These are phyloP conservation scores for Aegithalos caudatus DNA, from an alignment of 2,113 vertebrate genomes.

Conservation along the genomic window DNA sequence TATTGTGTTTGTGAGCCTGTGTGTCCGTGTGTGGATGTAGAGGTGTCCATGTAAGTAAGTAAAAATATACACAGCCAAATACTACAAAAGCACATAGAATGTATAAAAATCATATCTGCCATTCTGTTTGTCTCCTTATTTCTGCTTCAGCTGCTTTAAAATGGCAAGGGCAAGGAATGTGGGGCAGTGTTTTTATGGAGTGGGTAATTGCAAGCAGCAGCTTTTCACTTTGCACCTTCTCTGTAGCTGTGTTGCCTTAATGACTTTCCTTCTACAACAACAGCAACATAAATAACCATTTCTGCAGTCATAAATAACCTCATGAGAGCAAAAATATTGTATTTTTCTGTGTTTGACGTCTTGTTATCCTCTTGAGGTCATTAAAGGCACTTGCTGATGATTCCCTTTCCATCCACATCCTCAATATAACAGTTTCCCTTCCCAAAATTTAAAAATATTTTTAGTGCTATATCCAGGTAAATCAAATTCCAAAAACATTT, in stretches of 20 bases:
- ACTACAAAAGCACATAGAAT: not conserved
- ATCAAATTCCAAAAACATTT: not conserved
- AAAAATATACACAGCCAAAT: not conserved
- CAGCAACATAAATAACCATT: not conserved
- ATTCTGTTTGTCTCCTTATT: not conserved
- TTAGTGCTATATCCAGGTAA: not conserved
- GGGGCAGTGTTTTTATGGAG: not conserved
- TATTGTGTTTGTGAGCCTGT: not conserved
- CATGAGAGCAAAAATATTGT: not conserved
- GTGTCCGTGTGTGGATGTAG: not conserved
- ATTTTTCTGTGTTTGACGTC: not conserved
- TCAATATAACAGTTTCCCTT: not conserved
- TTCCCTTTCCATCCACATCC: not conserved
- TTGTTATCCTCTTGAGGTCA: not conserved
- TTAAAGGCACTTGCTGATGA: not conserved
- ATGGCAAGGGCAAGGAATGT: not conserved
- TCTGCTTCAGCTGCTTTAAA: not conserved
- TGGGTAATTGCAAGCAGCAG: not conserved
- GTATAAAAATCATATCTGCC: not conserved
- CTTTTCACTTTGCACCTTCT: not conserved
- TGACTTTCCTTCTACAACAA: not conserved
- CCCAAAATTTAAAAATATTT: not conserved
- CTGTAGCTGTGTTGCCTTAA: not conserved
- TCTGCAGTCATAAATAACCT: not conserved
- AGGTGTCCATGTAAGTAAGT: not conserved